Evolutionary conservation across 2,113 vertebrate genomes (phyloP).

Genomic region (Oxygymnocypris stewartii): DNA sequence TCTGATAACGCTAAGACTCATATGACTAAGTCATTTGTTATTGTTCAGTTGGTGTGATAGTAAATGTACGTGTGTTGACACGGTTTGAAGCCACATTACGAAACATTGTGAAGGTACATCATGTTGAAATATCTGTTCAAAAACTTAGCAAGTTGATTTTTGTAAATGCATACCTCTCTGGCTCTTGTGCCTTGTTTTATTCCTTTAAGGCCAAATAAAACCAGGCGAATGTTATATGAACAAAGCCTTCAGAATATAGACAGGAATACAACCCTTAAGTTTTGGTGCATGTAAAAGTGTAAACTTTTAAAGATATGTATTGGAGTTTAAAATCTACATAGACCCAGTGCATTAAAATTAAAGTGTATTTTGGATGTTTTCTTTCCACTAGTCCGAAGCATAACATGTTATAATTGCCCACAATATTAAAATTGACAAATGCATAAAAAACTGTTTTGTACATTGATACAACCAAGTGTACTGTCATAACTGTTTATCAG

Average conservation of each 20-base stretch:
- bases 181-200: neutral
- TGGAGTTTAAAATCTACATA: too few relatives aligned
- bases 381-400: too few relatives aligned
- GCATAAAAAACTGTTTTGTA: too few relatives aligned
- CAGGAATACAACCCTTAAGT: too few relatives aligned
- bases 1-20: neutral
- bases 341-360: too few relatives aligned
- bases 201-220: neutral
- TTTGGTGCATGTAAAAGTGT: too few relatives aligned
- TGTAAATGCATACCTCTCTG: neutral
- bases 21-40: neutral
- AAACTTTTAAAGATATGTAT: too few relatives aligned
- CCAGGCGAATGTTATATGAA: neutral
- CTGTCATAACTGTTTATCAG: too few relatives aligned
- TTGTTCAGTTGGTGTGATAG: slow-evolving; percentile 29
- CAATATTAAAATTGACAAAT: too few relatives aligned
- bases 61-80: slow-evolving; percentile 43
- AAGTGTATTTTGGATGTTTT: too few relatives aligned
- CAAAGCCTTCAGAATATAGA: too few relatives aligned
- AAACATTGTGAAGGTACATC: slow-evolving; percentile 8
- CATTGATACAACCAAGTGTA: neutral
- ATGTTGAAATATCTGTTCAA: neutral
- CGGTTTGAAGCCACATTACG: slow-evolving; percentile 26
- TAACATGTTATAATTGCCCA: too few relatives aligned
- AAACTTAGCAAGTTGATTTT: neutral